phyloP scores from a whole-genome alignment of 2,888 invertebrate species.

The Cephus spinipes region DNA sequence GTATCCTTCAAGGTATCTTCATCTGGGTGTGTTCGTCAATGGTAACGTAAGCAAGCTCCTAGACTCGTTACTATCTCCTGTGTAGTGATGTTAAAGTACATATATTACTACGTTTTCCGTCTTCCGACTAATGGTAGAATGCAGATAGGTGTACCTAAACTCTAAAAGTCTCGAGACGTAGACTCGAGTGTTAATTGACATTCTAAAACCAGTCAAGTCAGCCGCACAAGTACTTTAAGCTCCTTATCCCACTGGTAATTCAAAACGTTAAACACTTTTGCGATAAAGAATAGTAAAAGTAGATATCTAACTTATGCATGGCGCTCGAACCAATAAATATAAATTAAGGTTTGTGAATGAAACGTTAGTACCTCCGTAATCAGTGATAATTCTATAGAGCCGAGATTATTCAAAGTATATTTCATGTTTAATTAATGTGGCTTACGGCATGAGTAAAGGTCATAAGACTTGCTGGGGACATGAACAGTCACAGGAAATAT shows the following conservation, averaged over 20 bases:
- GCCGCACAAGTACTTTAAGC: background rate
- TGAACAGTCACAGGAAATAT: no score
- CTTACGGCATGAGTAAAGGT: no score
- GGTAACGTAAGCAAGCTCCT: background rate
- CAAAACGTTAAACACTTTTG: background rate
- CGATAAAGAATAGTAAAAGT: background rate
- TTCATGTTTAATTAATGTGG: no score
- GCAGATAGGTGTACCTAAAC: background rate
- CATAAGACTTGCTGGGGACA: no score
- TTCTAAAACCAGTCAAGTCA: conserved; percentile 39
- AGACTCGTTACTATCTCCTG: background rate
- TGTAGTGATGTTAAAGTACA: background rate
- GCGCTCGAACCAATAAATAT: no score
- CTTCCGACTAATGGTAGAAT: background rate
- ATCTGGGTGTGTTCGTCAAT: background rate
- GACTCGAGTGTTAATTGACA: conserved; percentile 45
- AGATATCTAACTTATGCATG: background rate
- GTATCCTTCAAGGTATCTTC: background rate
- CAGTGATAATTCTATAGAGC: no score
- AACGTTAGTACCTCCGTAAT: no score
- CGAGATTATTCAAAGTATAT: no score
- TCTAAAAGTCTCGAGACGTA: background rate
- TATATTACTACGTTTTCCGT: background rate
- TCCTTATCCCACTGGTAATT: background rate
- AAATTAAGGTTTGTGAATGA: no score